Conservation (phyloP, 2,888 invertebrate genomes). For the Stictocephala bisonia region DNA sequence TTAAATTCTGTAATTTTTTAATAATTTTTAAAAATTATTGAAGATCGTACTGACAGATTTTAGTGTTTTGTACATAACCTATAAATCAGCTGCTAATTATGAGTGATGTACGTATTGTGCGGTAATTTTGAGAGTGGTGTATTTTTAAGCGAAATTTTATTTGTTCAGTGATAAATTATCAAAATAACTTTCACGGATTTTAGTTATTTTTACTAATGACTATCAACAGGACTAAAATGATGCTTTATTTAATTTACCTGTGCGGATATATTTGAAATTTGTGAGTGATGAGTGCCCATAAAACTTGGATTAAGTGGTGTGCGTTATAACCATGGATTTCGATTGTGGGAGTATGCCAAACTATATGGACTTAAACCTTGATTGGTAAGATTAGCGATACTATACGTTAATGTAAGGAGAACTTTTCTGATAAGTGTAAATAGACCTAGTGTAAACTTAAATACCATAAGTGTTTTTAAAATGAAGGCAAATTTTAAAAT, state of each 20-base stretch:
- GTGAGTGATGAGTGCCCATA: slow-evolving; percentile 29
- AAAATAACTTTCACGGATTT: too few species aligned
- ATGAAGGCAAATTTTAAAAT: too few species aligned
- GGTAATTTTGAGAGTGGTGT: too few species aligned
- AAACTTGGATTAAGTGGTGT: slow-evolving; percentile 39
- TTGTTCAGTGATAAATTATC: neutral
- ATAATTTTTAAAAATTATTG: neutral
- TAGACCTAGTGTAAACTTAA: too few species aligned
- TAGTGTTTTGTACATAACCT: too few species aligned
- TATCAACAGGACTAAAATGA: slow-evolving; percentile 38
- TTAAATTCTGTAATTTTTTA: neutral
- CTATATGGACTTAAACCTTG: slow-evolving; percentile 49
- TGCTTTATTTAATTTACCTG: slow-evolving; percentile 35
- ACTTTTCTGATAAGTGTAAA: too few species aligned
- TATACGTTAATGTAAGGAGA: too few species aligned
- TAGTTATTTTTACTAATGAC: too few species aligned
- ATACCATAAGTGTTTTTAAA: too few species aligned
- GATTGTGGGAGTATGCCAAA: slow-evolving; percentile 48
- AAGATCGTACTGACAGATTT: too few species aligned
- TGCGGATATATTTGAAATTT: slow-evolving; percentile 44
- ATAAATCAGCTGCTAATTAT: too few species aligned
- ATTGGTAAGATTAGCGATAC: slow-evolving; percentile 49
- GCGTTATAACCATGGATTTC: slow-evolving; percentile 46
- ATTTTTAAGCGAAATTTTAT: neutral
- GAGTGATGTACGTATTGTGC: too few species aligned